phyloP scores from a whole-genome alignment of 2,888 invertebrate species.

The Branchipolynoe longqiensis region DNA sequence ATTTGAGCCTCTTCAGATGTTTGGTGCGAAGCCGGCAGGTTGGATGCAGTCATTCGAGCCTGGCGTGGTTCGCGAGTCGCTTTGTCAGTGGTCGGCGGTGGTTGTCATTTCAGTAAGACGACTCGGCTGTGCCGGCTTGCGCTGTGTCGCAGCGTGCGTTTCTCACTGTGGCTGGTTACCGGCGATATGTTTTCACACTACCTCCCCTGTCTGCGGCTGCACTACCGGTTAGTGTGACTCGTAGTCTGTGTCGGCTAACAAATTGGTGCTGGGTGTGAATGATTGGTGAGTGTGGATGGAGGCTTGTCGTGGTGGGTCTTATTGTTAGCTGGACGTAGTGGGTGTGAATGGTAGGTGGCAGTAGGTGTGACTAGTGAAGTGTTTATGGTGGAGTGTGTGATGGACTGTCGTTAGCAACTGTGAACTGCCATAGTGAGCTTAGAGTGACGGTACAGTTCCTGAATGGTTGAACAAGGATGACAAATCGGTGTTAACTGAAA shows the following conservation, averaged over 20 bases:
- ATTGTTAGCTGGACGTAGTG: not conserved
- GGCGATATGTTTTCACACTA: slow-evolving; percentile 43
- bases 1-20: too few species aligned
- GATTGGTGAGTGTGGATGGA: not conserved
- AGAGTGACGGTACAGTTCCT: too few species aligned
- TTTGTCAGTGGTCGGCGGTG: not conserved
- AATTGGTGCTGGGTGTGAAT: not conserved
- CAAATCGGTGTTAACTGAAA: too few species aligned
- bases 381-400: too few species aligned
- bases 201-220: slow-evolving; percentile 41
- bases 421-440: too few species aligned
- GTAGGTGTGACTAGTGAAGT: not conserved
- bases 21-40: too few species aligned
- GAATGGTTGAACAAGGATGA: too few species aligned
- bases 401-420: too few species aligned
- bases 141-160: slow-evolving; percentile 34
- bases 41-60: too few species aligned
- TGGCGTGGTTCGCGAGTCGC: not conserved
- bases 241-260: not conserved
- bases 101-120: slow-evolving; percentile 32
- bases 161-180: slow-evolving; percentile 48
- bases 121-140: slow-evolving; percentile 31
- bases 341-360: not conserved
- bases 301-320: not conserved
- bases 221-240: slow-evolving; percentile 48